A percentile compares a stretch with the other conserved stretches of the same genome.
phyloP scores from a whole-genome alignment of 1,140 invertebrate species.

The Sesamia nonagrioides region DNA sequence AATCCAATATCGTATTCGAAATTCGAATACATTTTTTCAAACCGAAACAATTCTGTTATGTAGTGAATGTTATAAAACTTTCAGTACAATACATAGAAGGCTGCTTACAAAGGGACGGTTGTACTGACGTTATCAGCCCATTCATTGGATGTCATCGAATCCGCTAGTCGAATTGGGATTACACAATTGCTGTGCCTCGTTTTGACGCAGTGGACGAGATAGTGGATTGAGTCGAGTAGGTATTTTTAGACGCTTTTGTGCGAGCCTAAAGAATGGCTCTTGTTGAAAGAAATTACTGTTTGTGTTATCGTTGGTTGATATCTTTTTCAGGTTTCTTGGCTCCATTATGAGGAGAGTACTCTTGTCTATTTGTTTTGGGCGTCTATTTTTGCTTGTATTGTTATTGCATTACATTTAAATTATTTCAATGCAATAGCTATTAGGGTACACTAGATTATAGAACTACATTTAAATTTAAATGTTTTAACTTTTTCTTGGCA shows the following conservation, averaged over 20 bases:
- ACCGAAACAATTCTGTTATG: constrained; percentile 26
- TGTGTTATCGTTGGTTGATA: neutral
- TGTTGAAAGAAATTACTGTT: neutral
- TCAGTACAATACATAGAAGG: constrained; percentile 37
- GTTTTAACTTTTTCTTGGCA: too few relatives aligned
- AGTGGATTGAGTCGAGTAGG: constrained; percentile 9
- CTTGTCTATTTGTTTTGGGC: neutral
- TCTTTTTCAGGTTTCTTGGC: neutral
- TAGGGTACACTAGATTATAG: too few relatives aligned
- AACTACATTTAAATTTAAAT: too few relatives aligned
- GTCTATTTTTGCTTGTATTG: too few relatives aligned
- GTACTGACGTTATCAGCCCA: constrained; percentile 55
- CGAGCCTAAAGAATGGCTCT: neutral
- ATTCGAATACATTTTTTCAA: constrained; percentile 39
- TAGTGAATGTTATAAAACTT: constrained; percentile 44
- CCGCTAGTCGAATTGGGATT: constrained; percentile 56
- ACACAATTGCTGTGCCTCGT: constrained; percentile 60
- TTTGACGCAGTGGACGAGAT: constrained; percentile 43
- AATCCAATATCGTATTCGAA: constrained; percentile 35
- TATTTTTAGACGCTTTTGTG: constrained; percentile 9
- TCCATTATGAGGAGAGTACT: neutral
- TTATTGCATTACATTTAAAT: too few relatives aligned
- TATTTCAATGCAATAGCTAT: too few relatives aligned
- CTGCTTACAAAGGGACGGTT: constrained; percentile 42
- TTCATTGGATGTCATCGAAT: constrained; percentile 62